Evolutionary conservation across 2,888 invertebrate genomes (phyloP).

Genomic region (Trichogramma dendrolimi): DNA sequence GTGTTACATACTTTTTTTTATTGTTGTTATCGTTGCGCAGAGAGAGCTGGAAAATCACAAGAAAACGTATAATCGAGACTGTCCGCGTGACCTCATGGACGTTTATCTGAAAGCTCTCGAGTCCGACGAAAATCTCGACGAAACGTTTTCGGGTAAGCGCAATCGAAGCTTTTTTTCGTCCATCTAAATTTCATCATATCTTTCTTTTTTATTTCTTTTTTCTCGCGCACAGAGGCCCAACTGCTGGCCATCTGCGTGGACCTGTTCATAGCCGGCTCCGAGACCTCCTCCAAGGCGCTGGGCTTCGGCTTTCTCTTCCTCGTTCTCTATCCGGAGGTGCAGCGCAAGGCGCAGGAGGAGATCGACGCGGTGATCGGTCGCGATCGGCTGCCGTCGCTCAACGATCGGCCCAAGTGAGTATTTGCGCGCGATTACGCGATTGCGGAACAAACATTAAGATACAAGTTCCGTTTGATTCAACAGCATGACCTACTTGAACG

Average conservation of each 20-base stretch:
- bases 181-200: neutral
- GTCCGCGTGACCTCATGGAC: conserved; percentile 77
- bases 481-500: conserved; percentile 78
- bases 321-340: conserved; percentile 67
- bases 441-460: neutral
- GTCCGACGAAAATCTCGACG: conserved; percentile 55
- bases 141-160: conserved; percentile 51
- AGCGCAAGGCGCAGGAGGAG: conserved; percentile 72
- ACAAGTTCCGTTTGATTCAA: conserved; percentile 35
- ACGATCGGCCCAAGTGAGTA: conserved; percentile 57
- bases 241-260: conserved; percentile 77
- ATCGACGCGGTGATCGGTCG: conserved; percentile 71
- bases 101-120: conserved; percentile 69
- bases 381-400: conserved; percentile 64
- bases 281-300: conserved; percentile 77
- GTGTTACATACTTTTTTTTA: conserved; percentile 10
- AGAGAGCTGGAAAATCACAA: conserved; percentile 71
- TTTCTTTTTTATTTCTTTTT: no score
- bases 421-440: neutral
- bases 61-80: conserved; percentile 58
- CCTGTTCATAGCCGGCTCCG: conserved; percentile 83
- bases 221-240: conserved; percentile 65
- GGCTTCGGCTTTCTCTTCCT: conserved; percentile 74
- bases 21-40: conserved; percentile 33
- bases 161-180: neutral